Base-by-base conservation (phyloP, 2,888 invertebrate species). In the Rhorus exstirpatorius region DNA sequence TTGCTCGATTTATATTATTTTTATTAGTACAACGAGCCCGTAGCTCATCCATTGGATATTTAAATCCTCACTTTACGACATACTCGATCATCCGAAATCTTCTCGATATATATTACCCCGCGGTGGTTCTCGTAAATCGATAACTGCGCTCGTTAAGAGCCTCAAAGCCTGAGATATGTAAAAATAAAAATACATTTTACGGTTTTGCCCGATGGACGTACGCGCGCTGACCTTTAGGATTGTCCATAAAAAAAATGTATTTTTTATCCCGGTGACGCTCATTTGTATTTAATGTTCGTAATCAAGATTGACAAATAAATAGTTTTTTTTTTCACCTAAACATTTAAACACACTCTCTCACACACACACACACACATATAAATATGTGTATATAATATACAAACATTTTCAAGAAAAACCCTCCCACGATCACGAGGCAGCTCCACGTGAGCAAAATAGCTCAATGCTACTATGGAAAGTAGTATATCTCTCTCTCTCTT, bases 401-500 rank as follows among this genome's bases (percentile, higher is more conserved):
- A 31, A 17, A 17, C 12, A 31, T 46, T 77, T 79, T 76, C 61
- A 77, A 61, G 31, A 12, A n/a, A 19, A 72, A 79, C 38, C 89
- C 89, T 89, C 90, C 90, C 89, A 90, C 91, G 89, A 89, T 91
- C 92, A 92, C 92, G 92, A 89, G 92, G 88, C 80, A 89, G 84
- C 84, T 89, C 90, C 92, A 92, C 92, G 92, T 85, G 84, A 83
- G 77, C 75, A 58, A 75, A 70, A 77, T 58, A 77, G 71, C 79
- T 81, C 79, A 86, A 87, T 86, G 87, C 85, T 86, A 78, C 85
- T 80, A 85, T 87, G 86, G 88, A 87, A 87, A 88, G 88, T 87
- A 78, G n/a, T 84, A 38, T 31, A 85, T 85, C 84, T 61, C 10
- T 19, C 17, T 86, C 87, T 86, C 85, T 84, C 72, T 63, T 55